Evolutionary conservation across 2,888 invertebrate genomes (phyloP).

Genomic region (Agrilus cyanescens): DNA sequence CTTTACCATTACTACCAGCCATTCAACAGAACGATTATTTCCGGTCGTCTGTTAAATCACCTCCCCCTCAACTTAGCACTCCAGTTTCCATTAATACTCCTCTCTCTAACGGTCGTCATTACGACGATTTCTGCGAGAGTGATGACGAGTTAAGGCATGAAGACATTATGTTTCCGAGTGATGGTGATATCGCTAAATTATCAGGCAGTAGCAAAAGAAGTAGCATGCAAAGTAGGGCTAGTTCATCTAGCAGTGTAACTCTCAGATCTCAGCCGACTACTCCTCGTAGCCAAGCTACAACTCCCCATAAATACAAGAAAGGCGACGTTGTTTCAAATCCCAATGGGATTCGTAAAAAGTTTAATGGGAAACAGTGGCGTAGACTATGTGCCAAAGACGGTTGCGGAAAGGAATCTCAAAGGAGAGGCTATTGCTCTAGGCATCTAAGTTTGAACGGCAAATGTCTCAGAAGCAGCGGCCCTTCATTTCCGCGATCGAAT

Average conservation of each 20-base stretch:
- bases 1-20: constrained; percentile 12
- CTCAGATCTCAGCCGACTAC: constrained; percentile 87
- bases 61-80: constrained; percentile 40
- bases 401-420: constrained; percentile 93
- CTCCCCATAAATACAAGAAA: constrained; percentile 93
- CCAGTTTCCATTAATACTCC: constrained; percentile 40
- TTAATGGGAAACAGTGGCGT: constrained; percentile 99
- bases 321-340: constrained; percentile 92
- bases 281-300: constrained; percentile 75
- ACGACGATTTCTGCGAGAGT: constrained; percentile 74
- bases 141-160: constrained; percentile 82
- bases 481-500: constrained; percentile 39
- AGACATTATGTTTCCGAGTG: constrained; percentile 72
- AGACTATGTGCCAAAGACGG: constrained; percentile 91
- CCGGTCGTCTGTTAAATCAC: constrained; percentile 46
- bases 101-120: constrained; percentile 50
- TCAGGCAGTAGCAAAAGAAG: constrained; percentile 79
- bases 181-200: constrained; percentile 57
- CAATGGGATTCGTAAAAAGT: constrained; percentile 95
- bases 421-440: constrained; percentile 91
- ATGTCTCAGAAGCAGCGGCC: constrained; percentile 28
- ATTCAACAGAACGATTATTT: constrained; percentile 34
- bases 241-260: constrained; percentile 82
- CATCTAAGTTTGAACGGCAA: constrained; percentile 85
- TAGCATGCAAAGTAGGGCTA: constrained; percentile 84